A percentile compares a stretch with the other conserved stretches of the same genome.
Evolutionary conservation across 2,797 vertebrate genomes (phyloP).

Genomic region (Acipenser oxyrinchus): DNA sequence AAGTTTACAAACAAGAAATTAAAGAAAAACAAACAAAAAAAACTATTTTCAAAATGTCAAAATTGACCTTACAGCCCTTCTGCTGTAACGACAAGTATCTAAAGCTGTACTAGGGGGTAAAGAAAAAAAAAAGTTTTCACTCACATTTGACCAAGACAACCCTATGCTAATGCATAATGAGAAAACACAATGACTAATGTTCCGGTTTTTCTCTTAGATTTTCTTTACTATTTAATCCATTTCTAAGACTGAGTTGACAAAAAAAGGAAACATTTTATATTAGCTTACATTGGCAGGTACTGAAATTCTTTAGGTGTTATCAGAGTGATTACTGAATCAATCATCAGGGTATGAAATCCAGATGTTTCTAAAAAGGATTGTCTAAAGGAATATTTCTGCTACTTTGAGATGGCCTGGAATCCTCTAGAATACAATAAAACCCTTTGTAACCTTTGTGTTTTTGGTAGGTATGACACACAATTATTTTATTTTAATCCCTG

Average conservation of each 20-base stretch:
- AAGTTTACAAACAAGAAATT: constrained; percentile 27
- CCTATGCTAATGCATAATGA: constrained; percentile 76
- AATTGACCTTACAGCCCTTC: constrained; percentile 55
- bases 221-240: constrained; percentile 77
- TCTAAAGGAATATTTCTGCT: constrained; percentile 3
- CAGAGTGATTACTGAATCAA: constrained; percentile 25
- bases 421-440: constrained; percentile 39
- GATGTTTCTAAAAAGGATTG: constrained; percentile 16
- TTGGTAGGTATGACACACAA: not conserved
- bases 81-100: constrained; percentile 60
- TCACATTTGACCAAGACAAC: constrained; percentile 79
- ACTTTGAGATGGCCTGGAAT: constrained; percentile 25
- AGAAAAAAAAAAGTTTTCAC: constrained; percentile 66
- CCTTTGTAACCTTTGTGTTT: constrained; percentile 32
- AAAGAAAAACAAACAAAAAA: constrained; percentile 31
- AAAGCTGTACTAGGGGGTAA: constrained; percentile 54
- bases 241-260: constrained; percentile 81
- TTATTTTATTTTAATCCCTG: constrained; percentile 21
- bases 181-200: constrained; percentile 67
- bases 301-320: constrained; percentile 24
- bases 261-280: constrained; percentile 65
- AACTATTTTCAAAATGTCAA: constrained; percentile 66
- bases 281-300: constrained; percentile 57
- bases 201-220: constrained; percentile 45
- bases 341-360: constrained; percentile 2